Evolutionary conservation across 2,113 vertebrate genomes (phyloP), one percentile per base, ranked within the genome.

Genomic region (Oryzias javanicus): DNA sequence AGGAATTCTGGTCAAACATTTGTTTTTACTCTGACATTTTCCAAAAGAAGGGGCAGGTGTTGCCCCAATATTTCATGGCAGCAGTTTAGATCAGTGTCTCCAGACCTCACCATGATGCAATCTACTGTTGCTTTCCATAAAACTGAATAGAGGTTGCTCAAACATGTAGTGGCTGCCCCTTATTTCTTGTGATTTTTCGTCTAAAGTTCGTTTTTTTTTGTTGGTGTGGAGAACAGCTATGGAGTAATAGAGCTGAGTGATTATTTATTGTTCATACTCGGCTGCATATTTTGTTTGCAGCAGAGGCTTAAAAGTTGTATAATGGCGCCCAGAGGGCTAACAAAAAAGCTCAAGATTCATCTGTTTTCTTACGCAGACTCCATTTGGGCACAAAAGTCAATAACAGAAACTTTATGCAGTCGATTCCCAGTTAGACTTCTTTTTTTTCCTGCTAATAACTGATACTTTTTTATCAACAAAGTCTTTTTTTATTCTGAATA

Each of bases 271-370:
- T 71, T 58, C 29, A 44, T 35, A 35, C 35, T 35, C 8, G 10
- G 35, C 35, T 35, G 35, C 35, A 35, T 35, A 35, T 35, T 35
- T 35, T 35, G 35, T 71, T 71, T n/a, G 14, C 49, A 54, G 6
- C 20, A 42, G 19, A 53, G 48, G 17, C 55, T 35, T 47, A 8
- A 49, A 50, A 47, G 14, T 1, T 12, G 10, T 12, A 35, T 35
- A 35, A 12, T 17, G 4, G 12, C 8, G 49, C 35, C 41, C 14
- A 17, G 20, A 41, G 45, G 45, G 24, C 61, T 35, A 8, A 35
- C 35, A 35, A 10, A 35, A n/a, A 35, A 35, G 35, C 35, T 35
- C 35, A 35, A 35, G 35, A 10, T 35, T 35, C 35, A 35, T 35
- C 25, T 58, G 13, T 22, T 18, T 19, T 25, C 6, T 51, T 6